Evolutionary conservation across 2,797 vertebrate species (phyloP), one percentile per base, ranked within the genome.

Genomic region (Pachyuromys duprasi): DNA sequence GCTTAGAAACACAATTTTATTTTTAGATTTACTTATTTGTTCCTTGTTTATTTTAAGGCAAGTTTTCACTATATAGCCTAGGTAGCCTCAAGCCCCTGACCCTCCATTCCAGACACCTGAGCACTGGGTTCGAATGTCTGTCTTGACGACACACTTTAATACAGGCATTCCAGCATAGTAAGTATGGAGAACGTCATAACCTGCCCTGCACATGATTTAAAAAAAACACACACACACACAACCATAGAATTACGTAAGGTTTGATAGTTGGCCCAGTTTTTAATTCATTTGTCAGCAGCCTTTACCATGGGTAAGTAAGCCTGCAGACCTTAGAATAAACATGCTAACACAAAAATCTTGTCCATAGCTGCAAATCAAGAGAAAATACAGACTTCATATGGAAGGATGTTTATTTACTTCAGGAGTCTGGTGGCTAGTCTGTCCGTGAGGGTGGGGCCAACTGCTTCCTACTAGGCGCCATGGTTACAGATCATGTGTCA

Each of bases 201-300:
- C 65, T 62, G 2, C 49, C 55, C 36, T 86, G 57, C 2, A 60
- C 62, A 18, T 60, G 18, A 69, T 92, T 74, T 12, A 24, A 39
- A 39, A 49, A 53, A 79, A 83, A 91, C n/a, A n/a, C n/a, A n/a
- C n/a, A n/a, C n/a, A n/a, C n/a, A n/a, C n/a, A n/a, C n/a, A 53
- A 6, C 22, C 80, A 80, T 26, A 36, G 89, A 86, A 87, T 91
- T 63, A 45, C 3, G 14, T 89, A 93, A 93, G 17, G 39, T n/a
- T 84, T 2, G 14, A 45, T 57, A 84, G 36, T 94, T 88, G 78
- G 62, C 87, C 90, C 39, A 84, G 67, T 11, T 69, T 92, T 72
- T 90, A n/a, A 67, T 60, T 81, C 22, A 49, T 89, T 90, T 94
- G 90, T 87, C 22, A 92, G 86, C 33, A 22, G 33, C 78, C 60